Conservation (phyloP, 2,797 vertebrate species). For the Nyctalus aviator region DNA sequence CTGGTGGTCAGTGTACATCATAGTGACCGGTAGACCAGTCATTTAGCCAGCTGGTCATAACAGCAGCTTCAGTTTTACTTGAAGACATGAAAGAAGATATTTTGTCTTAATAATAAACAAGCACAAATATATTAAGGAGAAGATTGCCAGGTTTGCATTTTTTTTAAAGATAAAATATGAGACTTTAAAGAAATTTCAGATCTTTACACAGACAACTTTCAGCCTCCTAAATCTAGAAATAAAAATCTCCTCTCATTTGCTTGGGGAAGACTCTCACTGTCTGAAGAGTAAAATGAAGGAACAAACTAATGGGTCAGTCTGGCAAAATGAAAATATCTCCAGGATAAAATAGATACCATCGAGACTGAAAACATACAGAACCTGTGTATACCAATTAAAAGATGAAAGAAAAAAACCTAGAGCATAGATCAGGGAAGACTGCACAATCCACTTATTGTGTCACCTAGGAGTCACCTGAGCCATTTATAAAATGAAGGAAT, state of each 20-base stretch:
- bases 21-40: no score
- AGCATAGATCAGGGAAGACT: background rate
- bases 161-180: constrained; percentile 69
- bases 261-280: background rate
- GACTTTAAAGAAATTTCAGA: constrained; percentile 71
- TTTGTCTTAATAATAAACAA: constrained; percentile 72
- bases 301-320: background rate
- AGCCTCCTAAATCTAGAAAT: constrained; percentile 29
- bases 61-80: background rate
- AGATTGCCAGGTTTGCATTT: constrained; percentile 54
- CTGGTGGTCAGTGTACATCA: no score
- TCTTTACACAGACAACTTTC: constrained; percentile 38
- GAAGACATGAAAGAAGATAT: constrained; percentile 52
- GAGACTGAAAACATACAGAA: background rate
- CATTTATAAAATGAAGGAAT: background rate
- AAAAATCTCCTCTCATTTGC: constrained; percentile 38
- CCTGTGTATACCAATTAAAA: background rate
- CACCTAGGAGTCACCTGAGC: background rate
- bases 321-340: background rate
- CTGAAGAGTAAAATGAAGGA: constrained; percentile 15
- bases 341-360: background rate
- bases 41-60: no score
- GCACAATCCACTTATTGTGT: no score
- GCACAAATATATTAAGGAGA: constrained; percentile 66
- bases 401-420: background rate